Evolutionary conservation across 35 echinoderm and acorn worm species (phyloP), one percentile per base, ranked within the genome.

Genomic region (Nesometra sesokonis): DNA sequence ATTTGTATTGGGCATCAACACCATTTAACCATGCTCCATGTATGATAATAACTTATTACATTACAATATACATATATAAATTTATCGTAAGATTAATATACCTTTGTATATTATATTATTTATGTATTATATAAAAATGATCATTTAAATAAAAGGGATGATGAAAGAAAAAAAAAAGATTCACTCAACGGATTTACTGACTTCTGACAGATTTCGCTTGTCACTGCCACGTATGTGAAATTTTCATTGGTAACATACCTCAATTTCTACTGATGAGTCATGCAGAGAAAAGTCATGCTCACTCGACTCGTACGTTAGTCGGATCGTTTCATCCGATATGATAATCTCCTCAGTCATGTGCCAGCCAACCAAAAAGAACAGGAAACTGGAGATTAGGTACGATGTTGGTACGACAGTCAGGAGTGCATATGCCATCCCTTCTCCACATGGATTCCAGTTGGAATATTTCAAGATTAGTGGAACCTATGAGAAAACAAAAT

Each of bases 241-340:
- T 43, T n/a, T n/a, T n/a, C n/a, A n/a, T n/a, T n/a, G n/a, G 21
- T 2, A 27, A 67, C 52, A 2, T 17, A 67, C 52, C 52, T 67
- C 52, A 67, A 67, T 27, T 67, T 67, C 52, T 67, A 19, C 23
- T 67, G 52, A 67, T 67, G 52, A 67, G 9, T 67, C 52, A 67
- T 67, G 23, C 52, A 67, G 0, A 13, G 52, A 67, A 27, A 2
- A 67, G 9, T 83, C 80, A 0, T 57, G 35, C 35, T 89, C 87
- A 32, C 87, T 89, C 9, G 87, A 83, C 37, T 89, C 87, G 46
- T 89, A 89, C 17, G 80, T 89, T 77, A 89, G 76, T 34, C 79
- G 82, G 80, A 89, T 89, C 0, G 87, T 89, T 36, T 89, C 87
- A 8, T 82, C 80, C 27, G 46, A 82, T 3, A 89, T 40, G 46